A percentile compares a stretch with the other conserved stretches of the same genome.
Evolutionary conservation across 2,797 vertebrate genomes (phyloP).

Genomic region (Columba guinea): DNA sequence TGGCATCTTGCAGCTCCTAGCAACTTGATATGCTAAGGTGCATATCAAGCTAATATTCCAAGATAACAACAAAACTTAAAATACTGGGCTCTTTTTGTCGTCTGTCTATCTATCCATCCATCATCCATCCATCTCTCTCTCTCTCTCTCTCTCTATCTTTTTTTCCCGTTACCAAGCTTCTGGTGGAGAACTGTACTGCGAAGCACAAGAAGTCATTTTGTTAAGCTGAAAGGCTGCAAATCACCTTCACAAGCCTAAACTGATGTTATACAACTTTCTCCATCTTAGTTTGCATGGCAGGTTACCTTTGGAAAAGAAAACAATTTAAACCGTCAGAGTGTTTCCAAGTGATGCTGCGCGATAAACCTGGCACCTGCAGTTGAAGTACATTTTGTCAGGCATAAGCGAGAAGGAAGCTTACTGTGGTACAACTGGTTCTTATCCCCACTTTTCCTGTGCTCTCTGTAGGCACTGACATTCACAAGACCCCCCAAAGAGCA

Average conservation of each 20-base stretch:
- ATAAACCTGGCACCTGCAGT: constrained; percentile 36
- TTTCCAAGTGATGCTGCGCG: constrained; percentile 44
- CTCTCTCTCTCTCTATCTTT: not conserved
- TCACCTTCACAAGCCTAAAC: constrained; percentile 10
- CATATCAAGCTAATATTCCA: not conserved
- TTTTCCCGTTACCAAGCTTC: not conserved
- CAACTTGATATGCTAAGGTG: not conserved
- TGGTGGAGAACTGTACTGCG: not conserved
- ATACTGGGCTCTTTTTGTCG: not conserved
- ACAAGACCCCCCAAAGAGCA: constrained; percentile 45
- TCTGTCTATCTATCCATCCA: rapidly evolving
- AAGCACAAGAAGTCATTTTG: not conserved
- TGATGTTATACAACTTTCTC: not conserved
- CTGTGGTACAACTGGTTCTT: constrained; percentile 5
- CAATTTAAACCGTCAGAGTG: constrained; percentile 39
- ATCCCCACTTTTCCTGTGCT: constrained; percentile 20
- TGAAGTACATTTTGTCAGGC: constrained; percentile 64
- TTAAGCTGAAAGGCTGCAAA: not conserved
- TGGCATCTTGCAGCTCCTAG: not conserved
- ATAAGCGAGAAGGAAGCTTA: not conserved
- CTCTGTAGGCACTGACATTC: constrained; percentile 51
- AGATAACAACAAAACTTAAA: not conserved
- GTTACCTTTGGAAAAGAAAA: constrained; percentile 31
- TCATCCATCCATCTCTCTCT: too few species aligned
- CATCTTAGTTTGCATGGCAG: constrained; percentile 26